A percentile compares a stretch with the other conserved stretches of the same genome.
These are phyloP conservation scores for Fulmarus glacialis DNA, from an alignment of 2,113 vertebrate genomes.

Conservation along the genomic window DNA sequence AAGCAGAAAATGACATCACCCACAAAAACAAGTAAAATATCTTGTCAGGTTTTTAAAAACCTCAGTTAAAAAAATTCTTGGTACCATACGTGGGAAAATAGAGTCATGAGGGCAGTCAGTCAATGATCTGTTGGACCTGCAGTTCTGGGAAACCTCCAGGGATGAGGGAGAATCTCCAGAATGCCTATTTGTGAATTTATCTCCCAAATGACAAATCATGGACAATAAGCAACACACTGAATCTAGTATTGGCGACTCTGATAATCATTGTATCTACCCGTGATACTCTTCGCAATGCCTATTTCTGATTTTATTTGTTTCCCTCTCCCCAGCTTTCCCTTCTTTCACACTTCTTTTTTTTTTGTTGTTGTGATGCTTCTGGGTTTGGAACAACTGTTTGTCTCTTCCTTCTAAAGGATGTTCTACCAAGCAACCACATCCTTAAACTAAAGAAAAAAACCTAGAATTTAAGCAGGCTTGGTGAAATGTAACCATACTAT, in stretches of 20 bases:
- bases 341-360: not conserved
- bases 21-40: not conserved
- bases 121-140: not conserved
- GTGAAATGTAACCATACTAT: not conserved
- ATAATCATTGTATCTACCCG: not conserved
- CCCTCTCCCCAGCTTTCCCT: not conserved
- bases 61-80: not conserved
- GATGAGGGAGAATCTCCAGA: not conserved
- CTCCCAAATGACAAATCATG: not conserved
- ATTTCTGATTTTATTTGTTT: not conserved
- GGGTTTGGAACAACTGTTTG: not conserved
- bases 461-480: not conserved
- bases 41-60: not conserved
- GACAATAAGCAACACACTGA: not conserved
- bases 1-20: not conserved
- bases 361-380: not conserved
- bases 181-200: not conserved
- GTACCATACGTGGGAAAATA: fast-evolving
- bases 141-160: not conserved
- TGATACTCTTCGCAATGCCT: not conserved
- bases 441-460: not conserved
- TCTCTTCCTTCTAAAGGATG: not conserved
- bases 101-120: not conserved
- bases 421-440: not conserved
- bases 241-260: not conserved